phyloP scores from a whole-genome alignment of 2,113 vertebrate species.

The Syngnathus scovelli region DNA sequence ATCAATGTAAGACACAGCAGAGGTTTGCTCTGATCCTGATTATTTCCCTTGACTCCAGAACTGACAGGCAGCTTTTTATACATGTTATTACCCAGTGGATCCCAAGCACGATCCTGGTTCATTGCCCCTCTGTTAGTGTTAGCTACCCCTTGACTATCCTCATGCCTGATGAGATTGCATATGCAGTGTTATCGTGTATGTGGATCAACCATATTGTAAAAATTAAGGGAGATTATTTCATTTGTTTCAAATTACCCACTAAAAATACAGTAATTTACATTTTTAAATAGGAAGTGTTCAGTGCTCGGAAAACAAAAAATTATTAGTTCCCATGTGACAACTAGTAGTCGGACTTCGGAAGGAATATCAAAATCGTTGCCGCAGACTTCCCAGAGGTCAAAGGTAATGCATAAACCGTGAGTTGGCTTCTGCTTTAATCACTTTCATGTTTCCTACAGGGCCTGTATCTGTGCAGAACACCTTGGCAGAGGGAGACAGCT shows the following conservation, averaged over 20 bases:
- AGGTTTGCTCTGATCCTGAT: slow-evolving; percentile 28
- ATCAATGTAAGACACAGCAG: slow-evolving; percentile 28
- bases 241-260: too few species aligned
- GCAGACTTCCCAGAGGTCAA: slow-evolving; percentile 20
- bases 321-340: neutral
- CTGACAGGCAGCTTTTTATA: slow-evolving; percentile 42
- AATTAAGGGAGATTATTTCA: too few species aligned
- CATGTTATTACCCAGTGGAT: slow-evolving; percentile 61
- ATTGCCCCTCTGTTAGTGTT: slow-evolving; percentile 48
- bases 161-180: slow-evolving; percentile 19
- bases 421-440: slow-evolving; percentile 20
- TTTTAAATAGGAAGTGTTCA: too few species aligned
- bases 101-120: slow-evolving; percentile 47
- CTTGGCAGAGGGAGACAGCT: slow-evolving; percentile 24
- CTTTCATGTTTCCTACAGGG: slow-evolving; percentile 25
- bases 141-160: slow-evolving; percentile 30
- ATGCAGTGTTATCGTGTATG: slow-evolving; percentile 14
- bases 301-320: neutral
- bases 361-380: slow-evolving; percentile 2
- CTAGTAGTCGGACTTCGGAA: neutral
- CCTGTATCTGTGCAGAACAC: slow-evolving; percentile 37
- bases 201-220: too few species aligned
- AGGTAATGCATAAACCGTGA: slow-evolving; percentile 1
- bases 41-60: slow-evolving; percentile 48
- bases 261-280: too few species aligned